Percentiles rank a stretch among this genome's conserved stretches.
Evolutionary conservation across 23 tunicate species (phyloP).

Genomic region (Trididemnum clinides): DNA sequence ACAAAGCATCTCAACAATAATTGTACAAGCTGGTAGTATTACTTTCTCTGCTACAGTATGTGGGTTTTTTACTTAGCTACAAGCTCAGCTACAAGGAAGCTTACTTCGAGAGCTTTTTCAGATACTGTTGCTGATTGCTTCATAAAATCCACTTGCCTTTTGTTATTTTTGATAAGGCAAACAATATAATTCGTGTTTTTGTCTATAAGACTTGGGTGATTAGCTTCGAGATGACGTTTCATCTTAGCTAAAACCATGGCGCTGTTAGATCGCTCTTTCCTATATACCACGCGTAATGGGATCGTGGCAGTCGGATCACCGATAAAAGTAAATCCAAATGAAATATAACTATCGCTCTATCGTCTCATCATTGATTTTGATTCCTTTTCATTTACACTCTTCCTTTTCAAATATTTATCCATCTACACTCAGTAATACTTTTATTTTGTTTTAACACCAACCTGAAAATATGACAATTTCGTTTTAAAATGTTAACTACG

Average conservation of each 20-base stretch:
- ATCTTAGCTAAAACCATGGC: slow-evolving; percentile 11
- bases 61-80: slow-evolving; percentile 29
- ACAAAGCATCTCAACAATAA: slow-evolving; percentile 29
- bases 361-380: neutral
- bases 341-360: neutral
- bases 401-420: too few species aligned
- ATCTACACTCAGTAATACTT: neutral
- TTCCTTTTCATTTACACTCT: neutral
- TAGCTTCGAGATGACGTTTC: neutral
- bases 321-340: slow-evolving; percentile 12
- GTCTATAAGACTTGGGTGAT: neutral
- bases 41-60: slow-evolving; percentile 37
- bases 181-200: neutral
- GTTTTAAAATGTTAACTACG: too few species aligned
- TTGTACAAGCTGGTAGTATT: slow-evolving; percentile 27
- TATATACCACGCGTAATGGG: slow-evolving; percentile 31
- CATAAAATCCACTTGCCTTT: neutral
- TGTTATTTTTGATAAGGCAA: neutral
- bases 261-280: slow-evolving; percentile 29
- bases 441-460: neutral
- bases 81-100: slow-evolving; percentile 34
- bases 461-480: neutral
- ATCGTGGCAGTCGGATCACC: slow-evolving; percentile 32
- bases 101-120: slow-evolving; percentile 3
- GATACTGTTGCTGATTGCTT: neutral